A percentile compares a stretch with the other conserved stretches of the same genome.
phyloP scores from a whole-genome alignment of 2,888 invertebrate species.

The Epinotia bilunana region DNA sequence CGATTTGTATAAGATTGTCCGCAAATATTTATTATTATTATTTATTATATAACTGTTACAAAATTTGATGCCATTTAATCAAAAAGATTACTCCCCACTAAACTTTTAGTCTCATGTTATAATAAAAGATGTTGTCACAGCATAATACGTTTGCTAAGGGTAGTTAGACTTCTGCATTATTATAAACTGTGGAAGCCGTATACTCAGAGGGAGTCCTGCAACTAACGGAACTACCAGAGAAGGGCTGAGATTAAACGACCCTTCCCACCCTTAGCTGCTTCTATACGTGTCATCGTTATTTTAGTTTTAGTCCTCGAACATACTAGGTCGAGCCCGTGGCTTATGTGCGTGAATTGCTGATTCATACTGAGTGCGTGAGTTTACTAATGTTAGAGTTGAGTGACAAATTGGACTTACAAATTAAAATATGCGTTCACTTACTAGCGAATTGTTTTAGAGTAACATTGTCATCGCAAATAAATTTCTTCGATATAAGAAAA shows the following conservation, averaged over 20 bases:
- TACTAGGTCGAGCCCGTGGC: neutral
- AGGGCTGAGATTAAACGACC: conserved; percentile 44
- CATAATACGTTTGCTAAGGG: too few relatives aligned
- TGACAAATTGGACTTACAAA: neutral
- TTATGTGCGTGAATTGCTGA: conserved; percentile 5
- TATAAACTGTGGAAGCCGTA: neutral
- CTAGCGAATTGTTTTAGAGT: neutral
- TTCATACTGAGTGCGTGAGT: neutral
- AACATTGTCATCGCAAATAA: neutral
- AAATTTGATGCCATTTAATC: too few relatives aligned
- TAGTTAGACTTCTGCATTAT: conserved; percentile 7
- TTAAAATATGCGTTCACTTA: neutral
- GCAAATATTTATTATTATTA: too few relatives aligned
- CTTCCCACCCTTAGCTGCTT: conserved; percentile 13
- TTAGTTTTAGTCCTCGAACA: conserved; percentile 5
- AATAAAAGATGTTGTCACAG: too few relatives aligned
- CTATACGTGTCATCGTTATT: conserved; percentile 32
- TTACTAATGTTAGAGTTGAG: neutral
- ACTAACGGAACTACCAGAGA: conserved; percentile 34
- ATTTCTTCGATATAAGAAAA: neutral
- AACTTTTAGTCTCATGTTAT: too few relatives aligned
- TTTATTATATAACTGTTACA: too few relatives aligned
- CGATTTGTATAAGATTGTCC: too few relatives aligned
- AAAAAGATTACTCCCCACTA: too few relatives aligned
- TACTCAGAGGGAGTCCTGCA: conserved; percentile 19